A percentile compares a stretch with the other conserved stretches of the same genome.
Conservation (phyloP, 2,797 vertebrate species). For the Poecilia picta region DNA sequence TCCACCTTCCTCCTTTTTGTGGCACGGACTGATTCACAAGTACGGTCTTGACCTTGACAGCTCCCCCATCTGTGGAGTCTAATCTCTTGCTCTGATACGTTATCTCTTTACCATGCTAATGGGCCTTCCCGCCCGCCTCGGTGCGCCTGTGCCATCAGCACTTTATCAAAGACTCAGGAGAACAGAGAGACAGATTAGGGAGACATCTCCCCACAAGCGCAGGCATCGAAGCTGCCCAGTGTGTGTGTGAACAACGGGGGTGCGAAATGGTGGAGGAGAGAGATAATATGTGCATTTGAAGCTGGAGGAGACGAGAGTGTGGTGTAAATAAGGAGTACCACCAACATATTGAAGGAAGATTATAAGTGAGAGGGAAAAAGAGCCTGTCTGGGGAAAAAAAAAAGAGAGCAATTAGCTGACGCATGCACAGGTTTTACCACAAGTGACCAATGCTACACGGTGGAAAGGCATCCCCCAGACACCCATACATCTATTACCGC, state of each 20-base stretch:
- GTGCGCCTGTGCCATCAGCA: constrained; percentile 78
- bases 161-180: constrained; percentile 80
- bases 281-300: constrained; percentile 57
- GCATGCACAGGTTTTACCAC: constrained; percentile 25
- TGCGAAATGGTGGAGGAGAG: constrained; percentile 48
- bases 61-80: constrained; percentile 78
- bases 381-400: constrained; percentile 52
- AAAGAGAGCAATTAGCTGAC: constrained; percentile 63
- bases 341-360: constrained; percentile 64
- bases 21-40: constrained; percentile 77
- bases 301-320: constrained; percentile 24
- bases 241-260: constrained; percentile 58
- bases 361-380: constrained; percentile 72
- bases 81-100: constrained; percentile 81
- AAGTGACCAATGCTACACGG: constrained; percentile 66
- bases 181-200: constrained; percentile 76
- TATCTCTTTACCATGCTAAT: constrained; percentile 85
- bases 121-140: constrained; percentile 63
- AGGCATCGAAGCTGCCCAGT: constrained; percentile 51
- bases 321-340: constrained; percentile 61
- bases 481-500: constrained; percentile 21
- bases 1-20: constrained; percentile 47
- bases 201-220: constrained; percentile 52
- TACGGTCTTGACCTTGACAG: constrained; percentile 84
- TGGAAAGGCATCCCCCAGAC: constrained; percentile 33